Percentiles rank a stretch among this genome's conserved stretches.
Conservation (phyloP, 2,797 vertebrate species). For the Gallinago stenura region DNA sequence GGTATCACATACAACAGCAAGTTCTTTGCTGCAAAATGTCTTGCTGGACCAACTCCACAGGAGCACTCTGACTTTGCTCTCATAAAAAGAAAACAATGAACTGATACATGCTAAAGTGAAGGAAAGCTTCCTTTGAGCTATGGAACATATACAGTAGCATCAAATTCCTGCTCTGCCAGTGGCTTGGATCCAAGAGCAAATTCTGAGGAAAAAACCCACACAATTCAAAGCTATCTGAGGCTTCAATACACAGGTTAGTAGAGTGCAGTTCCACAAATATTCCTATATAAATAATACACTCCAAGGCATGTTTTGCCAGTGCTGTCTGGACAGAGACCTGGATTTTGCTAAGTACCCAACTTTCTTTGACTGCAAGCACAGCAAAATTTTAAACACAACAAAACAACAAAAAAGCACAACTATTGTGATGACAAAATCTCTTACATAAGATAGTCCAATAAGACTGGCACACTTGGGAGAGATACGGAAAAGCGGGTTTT, state of each 20-base stretch:
- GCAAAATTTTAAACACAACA: background rate
- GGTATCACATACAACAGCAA: background rate
- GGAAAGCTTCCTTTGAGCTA: background rate
- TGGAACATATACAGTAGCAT: background rate
- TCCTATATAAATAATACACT: background rate
- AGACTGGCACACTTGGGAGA: background rate
- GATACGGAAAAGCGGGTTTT: background rate
- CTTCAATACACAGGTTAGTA: background rate
- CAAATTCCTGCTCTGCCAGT: background rate
- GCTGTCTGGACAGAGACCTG: background rate
- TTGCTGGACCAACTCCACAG: background rate
- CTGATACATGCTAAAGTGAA: background rate
- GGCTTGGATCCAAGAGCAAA: background rate
- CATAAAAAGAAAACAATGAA: background rate
- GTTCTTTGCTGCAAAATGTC: background rate
- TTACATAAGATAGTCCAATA: background rate
- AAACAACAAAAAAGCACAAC: background rate
- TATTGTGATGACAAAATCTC: background rate
- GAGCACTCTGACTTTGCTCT: background rate
- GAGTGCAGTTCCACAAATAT: background rate
- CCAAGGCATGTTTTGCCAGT: background rate
- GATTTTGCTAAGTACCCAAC: background rate
- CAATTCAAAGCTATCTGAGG: background rate
- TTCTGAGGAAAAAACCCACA: background rate
- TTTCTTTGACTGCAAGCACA: background rate